These are phyloP conservation scores for Acleris holmiana DNA, from an alignment of 2,888 invertebrate genomes.

Conservation along the genomic window DNA sequence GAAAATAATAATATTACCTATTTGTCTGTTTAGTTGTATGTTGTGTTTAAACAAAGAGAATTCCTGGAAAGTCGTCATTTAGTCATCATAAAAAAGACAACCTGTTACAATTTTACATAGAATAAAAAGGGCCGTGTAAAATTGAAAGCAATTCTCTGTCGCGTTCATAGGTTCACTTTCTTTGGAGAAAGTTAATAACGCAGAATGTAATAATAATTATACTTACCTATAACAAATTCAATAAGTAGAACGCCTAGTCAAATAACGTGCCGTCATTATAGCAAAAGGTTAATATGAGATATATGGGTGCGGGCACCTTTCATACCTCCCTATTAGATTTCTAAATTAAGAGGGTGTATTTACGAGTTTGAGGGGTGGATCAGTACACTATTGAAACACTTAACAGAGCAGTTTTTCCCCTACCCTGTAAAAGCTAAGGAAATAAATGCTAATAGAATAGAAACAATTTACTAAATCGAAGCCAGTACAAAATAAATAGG, in stretches of 20 bases:
- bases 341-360: slow-evolving; percentile 7
- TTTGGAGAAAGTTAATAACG: slow-evolving; percentile 31
- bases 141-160: not conserved
- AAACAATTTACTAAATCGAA: slow-evolving; percentile 5
- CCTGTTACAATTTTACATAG: too few relatives aligned
- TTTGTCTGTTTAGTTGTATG: too few relatives aligned
- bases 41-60: too few relatives aligned
- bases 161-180: slow-evolving; percentile 11
- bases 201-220: slow-evolving; percentile 10
- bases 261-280: too few relatives aligned
- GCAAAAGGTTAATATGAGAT: too few relatives aligned
- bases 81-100: too few relatives aligned
- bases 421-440: slow-evolving; percentile 15
- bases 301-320: too few relatives aligned
- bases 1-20: too few relatives aligned
- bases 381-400: slow-evolving; percentile 7
- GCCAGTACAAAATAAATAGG: slow-evolving; percentile 13
- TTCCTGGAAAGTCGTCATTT: too few relatives aligned
- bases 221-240: not conserved
- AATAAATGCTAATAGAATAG: slow-evolving; percentile 31
- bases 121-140: not conserved
- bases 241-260: not conserved
- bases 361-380: slow-evolving; percentile 12
- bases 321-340: too few relatives aligned
- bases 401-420: slow-evolving; percentile 26